phyloP scores from a whole-genome alignment of 2,113 vertebrate genomes.

The Percina caprodes region DNA sequence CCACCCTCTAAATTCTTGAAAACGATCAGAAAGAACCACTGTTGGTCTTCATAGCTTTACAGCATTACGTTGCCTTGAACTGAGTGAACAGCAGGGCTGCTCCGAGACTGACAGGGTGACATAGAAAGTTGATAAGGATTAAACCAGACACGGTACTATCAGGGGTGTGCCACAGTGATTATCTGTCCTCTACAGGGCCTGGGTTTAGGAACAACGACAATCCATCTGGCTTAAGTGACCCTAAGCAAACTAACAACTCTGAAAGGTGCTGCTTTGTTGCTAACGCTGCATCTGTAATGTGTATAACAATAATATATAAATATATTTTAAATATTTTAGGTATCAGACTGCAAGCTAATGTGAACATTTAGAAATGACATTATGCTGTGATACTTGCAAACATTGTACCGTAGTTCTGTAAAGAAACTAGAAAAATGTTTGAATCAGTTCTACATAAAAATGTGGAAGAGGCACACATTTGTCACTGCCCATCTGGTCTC shows the following conservation, averaged over 20 bases:
- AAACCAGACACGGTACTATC: not conserved
- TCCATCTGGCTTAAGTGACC: not conserved
- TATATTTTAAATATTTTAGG: too few relatives aligned
- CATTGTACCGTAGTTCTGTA: not conserved
- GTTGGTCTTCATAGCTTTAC: not conserved
- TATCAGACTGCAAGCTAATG: not conserved
- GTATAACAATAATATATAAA: not conserved
- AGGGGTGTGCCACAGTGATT: constrained; percentile 41
- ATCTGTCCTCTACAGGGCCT: not conserved
- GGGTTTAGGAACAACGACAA: not conserved
- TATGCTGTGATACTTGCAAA: not conserved
- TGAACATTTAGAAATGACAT: not conserved
- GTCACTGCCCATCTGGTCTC: not conserved
- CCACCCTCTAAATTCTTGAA: not conserved
- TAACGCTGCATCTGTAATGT: constrained; percentile 1
- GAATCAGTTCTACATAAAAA: not conserved
- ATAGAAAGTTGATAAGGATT: constrained; percentile 39
- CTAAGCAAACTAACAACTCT: not conserved
- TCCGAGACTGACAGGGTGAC: not conserved
- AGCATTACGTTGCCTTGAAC: not conserved
- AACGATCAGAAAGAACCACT: not conserved
- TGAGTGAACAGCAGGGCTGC: not conserved
- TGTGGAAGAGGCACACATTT: not conserved
- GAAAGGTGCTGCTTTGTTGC: not conserved
- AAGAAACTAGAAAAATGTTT: not conserved